These are phyloP conservation scores for Formica selysi DNA, from an alignment of 1,140 invertebrate genomes.

Conservation along the genomic window DNA sequence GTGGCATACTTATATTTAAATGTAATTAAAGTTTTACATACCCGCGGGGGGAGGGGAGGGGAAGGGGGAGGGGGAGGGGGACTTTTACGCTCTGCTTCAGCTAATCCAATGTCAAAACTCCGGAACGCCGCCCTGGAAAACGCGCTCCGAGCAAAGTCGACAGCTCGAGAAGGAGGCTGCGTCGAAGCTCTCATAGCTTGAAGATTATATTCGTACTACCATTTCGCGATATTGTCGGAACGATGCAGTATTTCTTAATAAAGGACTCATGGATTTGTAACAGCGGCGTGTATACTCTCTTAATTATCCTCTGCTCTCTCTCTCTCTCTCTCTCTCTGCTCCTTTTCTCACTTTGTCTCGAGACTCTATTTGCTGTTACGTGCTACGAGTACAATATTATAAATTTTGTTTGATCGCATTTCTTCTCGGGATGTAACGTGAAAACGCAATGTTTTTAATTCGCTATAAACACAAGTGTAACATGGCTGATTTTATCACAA, in stretches of 20 bases:
- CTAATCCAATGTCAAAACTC: slow-evolving; percentile 56
- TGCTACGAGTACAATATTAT: not conserved
- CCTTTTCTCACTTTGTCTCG: not conserved
- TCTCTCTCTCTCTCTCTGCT: too few species aligned
- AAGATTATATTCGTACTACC: slow-evolving; percentile 79
- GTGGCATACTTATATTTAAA: slow-evolving; percentile 54
- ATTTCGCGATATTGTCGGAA: slow-evolving; percentile 76
- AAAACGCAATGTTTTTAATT: not conserved
- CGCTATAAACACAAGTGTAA: not conserved
- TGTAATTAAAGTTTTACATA: slow-evolving; percentile 60
- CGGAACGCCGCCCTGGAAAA: slow-evolving; percentile 55
- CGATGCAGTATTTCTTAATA: slow-evolving; percentile 81
- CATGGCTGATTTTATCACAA: too few species aligned
- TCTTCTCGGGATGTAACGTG: not conserved
- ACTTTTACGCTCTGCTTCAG: slow-evolving; percentile 35
- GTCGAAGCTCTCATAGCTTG: slow-evolving; percentile 72
- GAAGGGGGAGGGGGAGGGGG: too few species aligned
- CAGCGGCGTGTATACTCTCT: not conserved
- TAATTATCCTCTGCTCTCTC: slow-evolving; percentile 19
- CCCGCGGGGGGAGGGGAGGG: too few species aligned
- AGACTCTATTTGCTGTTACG: not conserved
- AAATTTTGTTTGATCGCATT: not conserved
- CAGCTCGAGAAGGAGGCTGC: slow-evolving; percentile 56
- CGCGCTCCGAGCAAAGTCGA: slow-evolving; percentile 59
- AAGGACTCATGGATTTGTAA: slow-evolving; percentile 79